Evolutionary conservation across 2,888 invertebrate genomes (phyloP).

Genomic region (Drosophila meridiana): DNA sequence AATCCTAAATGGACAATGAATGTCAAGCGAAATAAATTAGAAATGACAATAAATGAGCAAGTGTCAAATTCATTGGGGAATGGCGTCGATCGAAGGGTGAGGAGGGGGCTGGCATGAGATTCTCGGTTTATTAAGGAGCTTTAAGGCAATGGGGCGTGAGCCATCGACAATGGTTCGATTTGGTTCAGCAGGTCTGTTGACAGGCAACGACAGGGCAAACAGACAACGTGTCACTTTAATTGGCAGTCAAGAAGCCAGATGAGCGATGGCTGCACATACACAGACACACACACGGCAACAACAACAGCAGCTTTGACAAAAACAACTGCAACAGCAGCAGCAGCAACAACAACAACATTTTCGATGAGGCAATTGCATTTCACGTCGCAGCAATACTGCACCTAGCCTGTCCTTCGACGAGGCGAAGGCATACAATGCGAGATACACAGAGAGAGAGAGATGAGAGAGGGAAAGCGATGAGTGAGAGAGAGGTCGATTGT

Average conservation of each 20-base stretch:
- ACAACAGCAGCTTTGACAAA: constrained; percentile 5
- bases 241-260: constrained; percentile 60
- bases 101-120: background rate
- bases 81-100: background rate
- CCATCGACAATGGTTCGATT: constrained; percentile 31
- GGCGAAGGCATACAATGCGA: background rate
- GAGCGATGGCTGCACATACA: constrained; percentile 35
- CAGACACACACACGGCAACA: constrained; percentile 16
- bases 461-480: background rate
- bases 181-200: constrained; percentile 52
- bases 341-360: constrained; percentile 3
- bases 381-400: constrained; percentile 9
- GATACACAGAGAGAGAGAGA: background rate
- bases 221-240: constrained; percentile 67
- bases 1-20: constrained; percentile 79
- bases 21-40: constrained; percentile 78
- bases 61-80: constrained; percentile 47
- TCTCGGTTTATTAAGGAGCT: background rate
- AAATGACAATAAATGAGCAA: constrained; percentile 80
- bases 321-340: constrained; percentile 3
- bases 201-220: constrained; percentile 65
- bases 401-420: constrained; percentile 8
- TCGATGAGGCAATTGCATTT: constrained; percentile 43
- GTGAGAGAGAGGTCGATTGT: background rate
- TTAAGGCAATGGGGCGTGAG: constrained; percentile 10